phyloP scores from a whole-genome alignment of 2,888 invertebrate species.

The Branchellion lobata region DNA sequence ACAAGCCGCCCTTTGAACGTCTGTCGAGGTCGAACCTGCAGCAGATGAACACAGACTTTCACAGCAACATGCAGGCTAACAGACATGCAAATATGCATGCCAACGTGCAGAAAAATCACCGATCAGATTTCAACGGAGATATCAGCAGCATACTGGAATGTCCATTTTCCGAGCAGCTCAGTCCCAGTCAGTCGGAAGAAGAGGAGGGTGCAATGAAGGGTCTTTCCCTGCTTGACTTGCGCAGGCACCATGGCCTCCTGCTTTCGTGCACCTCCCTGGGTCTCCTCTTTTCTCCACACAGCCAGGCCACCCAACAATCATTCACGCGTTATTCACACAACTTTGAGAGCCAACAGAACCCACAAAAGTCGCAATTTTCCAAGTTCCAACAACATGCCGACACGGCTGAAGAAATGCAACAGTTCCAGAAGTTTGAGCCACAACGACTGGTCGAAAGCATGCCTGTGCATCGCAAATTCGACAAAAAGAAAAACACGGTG shows the following conservation, averaged over 20 bases:
- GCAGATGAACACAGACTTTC: too few relatives aligned
- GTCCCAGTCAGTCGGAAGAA: neutral
- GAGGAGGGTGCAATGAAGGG: neutral
- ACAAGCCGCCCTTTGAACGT: too few relatives aligned
- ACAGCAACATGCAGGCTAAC: neutral
- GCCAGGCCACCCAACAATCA: neutral
- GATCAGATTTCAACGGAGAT: too few relatives aligned
- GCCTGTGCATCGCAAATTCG: neutral
- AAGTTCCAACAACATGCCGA: neutral
- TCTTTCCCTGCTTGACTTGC: neutral
- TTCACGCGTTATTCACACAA: too few relatives aligned
- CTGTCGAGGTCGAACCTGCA: too few relatives aligned
- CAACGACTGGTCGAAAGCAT: neutral
- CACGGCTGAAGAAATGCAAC: neutral
- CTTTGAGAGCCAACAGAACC: neutral
- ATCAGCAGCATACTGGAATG: constrained; percentile 1
- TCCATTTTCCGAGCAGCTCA: neutral
- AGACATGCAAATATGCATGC: too few relatives aligned
- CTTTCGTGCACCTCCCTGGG: neutral
- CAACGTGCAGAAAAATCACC: too few relatives aligned
- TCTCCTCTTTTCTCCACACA: neutral
- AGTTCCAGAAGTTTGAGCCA: too few relatives aligned
- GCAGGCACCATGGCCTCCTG: neutral
- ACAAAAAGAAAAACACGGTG: neutral
- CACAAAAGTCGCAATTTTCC: neutral